These are phyloP conservation scores for Phymanthus crucifer DNA, from an alignment of 92 coral and sea anemone genomes.

Conservation along the genomic window DNA sequence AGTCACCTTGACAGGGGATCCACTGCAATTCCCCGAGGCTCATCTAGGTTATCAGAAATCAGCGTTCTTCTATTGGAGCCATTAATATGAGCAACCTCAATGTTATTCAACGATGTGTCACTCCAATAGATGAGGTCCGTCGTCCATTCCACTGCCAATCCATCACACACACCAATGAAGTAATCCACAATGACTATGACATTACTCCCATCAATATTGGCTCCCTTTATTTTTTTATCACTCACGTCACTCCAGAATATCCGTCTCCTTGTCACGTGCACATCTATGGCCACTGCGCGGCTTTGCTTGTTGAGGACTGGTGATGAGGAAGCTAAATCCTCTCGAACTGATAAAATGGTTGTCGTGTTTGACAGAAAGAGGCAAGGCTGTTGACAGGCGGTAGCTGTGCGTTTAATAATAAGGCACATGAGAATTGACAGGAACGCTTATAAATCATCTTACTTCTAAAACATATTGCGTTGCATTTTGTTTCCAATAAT, in stretches of 20 bases:
- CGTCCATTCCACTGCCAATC: conserved; percentile 45
- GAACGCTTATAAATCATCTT: no score
- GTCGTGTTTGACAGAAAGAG: conserved; percentile 34
- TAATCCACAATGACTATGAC: conserved; percentile 1
- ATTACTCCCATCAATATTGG: conserved; percentile 32
- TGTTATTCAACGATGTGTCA: conserved; percentile 22
- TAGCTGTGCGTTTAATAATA: neutral
- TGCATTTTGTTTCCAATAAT: no score
- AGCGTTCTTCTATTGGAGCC: neutral
- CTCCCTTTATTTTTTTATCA: conserved; percentile 17
- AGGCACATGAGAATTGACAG: no score
- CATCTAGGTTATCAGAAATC: conserved; percentile 10
- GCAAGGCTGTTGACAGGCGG: conserved; percentile 34
- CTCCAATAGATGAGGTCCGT: conserved; percentile 45
- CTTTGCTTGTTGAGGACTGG: conserved; percentile 19
- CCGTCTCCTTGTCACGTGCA: conserved; percentile 16
- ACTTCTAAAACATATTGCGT: no score
- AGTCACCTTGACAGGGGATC: conserved; percentile 21
- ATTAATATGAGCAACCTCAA: conserved; percentile 12
- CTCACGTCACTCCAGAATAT: conserved; percentile 40
- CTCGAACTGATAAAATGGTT: conserved; percentile 21
- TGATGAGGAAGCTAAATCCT: conserved; percentile 4
- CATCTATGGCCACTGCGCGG: conserved; percentile 40
- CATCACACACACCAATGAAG: conserved; percentile 27
- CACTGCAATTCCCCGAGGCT: conserved; percentile 17